Evolutionary conservation across 2,888 invertebrate genomes (phyloP).

Genomic region (Melolontha melolontha): DNA sequence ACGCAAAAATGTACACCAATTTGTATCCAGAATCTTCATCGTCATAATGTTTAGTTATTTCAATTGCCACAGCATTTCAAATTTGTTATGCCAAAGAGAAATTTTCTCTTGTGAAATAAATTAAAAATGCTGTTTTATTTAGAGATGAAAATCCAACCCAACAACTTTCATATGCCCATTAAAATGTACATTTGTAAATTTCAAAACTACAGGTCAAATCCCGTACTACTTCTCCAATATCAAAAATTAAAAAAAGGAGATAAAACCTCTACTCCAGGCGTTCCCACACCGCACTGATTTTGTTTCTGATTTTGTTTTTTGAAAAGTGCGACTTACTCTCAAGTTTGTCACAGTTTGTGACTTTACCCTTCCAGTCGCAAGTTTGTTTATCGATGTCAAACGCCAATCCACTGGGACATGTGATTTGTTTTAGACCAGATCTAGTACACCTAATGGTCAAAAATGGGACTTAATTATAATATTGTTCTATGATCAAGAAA

Average conservation of each 20-base stretch:
- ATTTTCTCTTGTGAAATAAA: neutral
- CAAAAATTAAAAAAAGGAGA: conserved; percentile 9
- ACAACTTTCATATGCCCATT: neutral
- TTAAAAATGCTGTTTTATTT: conserved; percentile 1
- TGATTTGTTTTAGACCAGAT: conserved; percentile 96
- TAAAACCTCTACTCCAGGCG: conserved; percentile 42
- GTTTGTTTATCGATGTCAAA: conserved; percentile 98
- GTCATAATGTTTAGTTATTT: conserved; percentile 2
- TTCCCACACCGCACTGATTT: conserved; percentile 40
- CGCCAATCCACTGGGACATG: conserved; percentile 96
- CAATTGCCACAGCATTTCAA: conserved; percentile 3
- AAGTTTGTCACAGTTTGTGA: conserved; percentile 94
- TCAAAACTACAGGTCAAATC: conserved; percentile 1
- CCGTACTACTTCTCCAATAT: conserved; percentile 13
- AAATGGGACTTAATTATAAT: conserved; percentile 50
- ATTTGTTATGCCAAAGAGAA: neutral
- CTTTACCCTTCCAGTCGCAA: conserved; percentile 99
- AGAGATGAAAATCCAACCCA: conserved; percentile 37
- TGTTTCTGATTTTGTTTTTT: conserved; percentile 29
- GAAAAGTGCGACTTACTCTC: conserved; percentile 86
- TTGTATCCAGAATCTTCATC: conserved; percentile 34
- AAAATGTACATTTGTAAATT: conserved; percentile 32
- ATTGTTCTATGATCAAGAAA: conserved; percentile 56
- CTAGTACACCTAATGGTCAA: conserved; percentile 85
- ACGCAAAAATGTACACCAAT: conserved; percentile 26